These are phyloP conservation scores for Cotesia vestalis DNA, from an alignment of 1,140 invertebrate species.

Conservation along the genomic window DNA sequence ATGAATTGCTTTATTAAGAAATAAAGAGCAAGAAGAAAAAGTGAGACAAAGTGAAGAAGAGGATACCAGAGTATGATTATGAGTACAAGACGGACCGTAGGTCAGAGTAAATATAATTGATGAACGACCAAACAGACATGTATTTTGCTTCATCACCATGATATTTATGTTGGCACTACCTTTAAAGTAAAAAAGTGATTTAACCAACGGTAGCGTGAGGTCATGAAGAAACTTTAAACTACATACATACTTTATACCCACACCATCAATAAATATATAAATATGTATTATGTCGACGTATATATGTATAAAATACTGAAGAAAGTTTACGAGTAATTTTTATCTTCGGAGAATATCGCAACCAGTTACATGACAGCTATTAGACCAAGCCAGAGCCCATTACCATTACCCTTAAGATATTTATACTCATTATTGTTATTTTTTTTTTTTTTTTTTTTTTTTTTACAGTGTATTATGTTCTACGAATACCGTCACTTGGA, in stretches of 20 bases:
- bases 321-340: too few species aligned
- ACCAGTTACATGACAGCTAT: too few species aligned
- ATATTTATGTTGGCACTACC: conserved; percentile 16
- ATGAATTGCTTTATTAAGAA: conserved; percentile 16
- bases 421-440: too few species aligned
- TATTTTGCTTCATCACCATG: conserved; percentile 6
- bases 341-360: too few species aligned
- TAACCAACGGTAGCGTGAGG: conserved; percentile 28
- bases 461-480: conserved; percentile 8
- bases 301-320: too few species aligned
- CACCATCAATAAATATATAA: background rate
- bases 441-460: too few species aligned
- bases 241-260: background rate
- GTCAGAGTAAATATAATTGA: background rate
- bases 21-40: background rate
- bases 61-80: background rate
- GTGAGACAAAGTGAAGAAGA: background rate
- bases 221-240: conserved; percentile 17
- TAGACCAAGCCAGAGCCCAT: too few species aligned
- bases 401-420: too few species aligned
- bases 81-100: background rate
- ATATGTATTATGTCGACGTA: background rate
- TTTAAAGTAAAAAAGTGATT: background rate
- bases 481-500: conserved; percentile 16
- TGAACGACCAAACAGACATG: background rate